Evolutionary conservation across 2,113 vertebrate genomes (phyloP).

Genomic region (Dicerorhinus sumatrensis): DNA sequence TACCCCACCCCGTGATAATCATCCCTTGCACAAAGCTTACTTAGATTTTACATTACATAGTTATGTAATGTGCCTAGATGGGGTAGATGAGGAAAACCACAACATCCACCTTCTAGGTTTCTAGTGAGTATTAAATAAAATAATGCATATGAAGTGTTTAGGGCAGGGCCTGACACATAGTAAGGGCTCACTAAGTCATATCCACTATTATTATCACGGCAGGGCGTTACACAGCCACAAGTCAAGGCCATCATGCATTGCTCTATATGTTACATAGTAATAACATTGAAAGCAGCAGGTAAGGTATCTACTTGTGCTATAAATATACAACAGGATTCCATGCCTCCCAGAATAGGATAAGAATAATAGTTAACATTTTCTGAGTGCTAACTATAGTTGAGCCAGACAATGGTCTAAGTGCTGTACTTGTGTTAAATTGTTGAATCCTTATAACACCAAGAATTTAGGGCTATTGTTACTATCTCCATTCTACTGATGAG

Average conservation of each 20-base stretch:
- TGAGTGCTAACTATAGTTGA: neutral
- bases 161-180: neutral
- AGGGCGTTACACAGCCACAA: neutral
- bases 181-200: neutral
- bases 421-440: neutral
- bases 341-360: neutral
- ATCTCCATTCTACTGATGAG: neutral
- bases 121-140: conserved; percentile 18
- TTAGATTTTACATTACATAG: neutral
- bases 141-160: neutral
- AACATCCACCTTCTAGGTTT: neutral
- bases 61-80: neutral
- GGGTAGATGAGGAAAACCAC: neutral
- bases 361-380: neutral
- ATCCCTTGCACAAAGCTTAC: neutral
- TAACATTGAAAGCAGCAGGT: neutral
- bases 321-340: neutral
- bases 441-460: neutral
- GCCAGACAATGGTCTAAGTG: neutral
- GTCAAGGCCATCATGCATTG: neutral
- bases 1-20: neutral
- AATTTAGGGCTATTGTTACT: conserved; percentile 4
- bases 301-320: neutral
- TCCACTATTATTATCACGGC: neutral
- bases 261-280: neutral